A percentile compares a stretch with the other conserved stretches of the same genome.
Conservation (phyloP, 2,888 invertebrate genomes). For the Drosophila antonietae region DNA sequence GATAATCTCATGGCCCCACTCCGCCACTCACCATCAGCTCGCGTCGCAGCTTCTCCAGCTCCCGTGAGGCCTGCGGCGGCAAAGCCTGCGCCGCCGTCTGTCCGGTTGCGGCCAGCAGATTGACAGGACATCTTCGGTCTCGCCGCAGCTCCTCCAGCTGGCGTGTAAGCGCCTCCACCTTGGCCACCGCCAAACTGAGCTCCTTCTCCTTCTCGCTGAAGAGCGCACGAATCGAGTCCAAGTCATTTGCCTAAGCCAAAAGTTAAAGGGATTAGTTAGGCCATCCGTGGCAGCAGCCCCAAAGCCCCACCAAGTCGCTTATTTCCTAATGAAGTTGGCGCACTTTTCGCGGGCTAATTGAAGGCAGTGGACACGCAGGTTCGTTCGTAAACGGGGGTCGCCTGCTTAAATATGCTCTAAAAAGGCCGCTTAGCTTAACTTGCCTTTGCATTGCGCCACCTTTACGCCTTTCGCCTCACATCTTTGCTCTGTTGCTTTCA, state of each 20-base stretch:
- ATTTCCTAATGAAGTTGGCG: constrained; percentile 23
- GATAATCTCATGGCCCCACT: no score
- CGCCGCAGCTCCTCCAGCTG: constrained; percentile 96
- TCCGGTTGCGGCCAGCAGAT: constrained; percentile 78
- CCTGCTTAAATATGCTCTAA: constrained; percentile 15
- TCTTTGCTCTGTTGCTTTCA: background rate
- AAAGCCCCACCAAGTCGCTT: background rate
- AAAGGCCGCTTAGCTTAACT: background rate
- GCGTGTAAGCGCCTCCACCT: constrained; percentile 97
- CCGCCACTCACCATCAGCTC: constrained; percentile 92
- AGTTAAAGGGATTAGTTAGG: constrained; percentile 50
- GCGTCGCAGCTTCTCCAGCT: constrained; percentile 95
- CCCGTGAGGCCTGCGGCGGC: constrained; percentile 91
- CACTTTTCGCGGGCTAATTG: constrained; percentile 38
- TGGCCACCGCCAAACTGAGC: constrained; percentile 97
- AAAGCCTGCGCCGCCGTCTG: constrained; percentile 85
- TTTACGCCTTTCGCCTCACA: no score
- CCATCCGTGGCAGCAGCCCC: background rate
- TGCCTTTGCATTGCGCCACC: background rate
- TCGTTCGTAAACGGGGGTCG: background rate
- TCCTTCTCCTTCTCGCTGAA: constrained; percentile 99
- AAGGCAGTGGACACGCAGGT: background rate
- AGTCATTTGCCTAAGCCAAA: constrained; percentile 92
- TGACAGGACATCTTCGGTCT: constrained; percentile 87
- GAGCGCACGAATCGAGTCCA: constrained; percentile 97